Evolutionary conservation across 30 jellyfish, hydroid and myxozoan genomes (phyloP).

Genomic region (Hydra vulgaris): DNA sequence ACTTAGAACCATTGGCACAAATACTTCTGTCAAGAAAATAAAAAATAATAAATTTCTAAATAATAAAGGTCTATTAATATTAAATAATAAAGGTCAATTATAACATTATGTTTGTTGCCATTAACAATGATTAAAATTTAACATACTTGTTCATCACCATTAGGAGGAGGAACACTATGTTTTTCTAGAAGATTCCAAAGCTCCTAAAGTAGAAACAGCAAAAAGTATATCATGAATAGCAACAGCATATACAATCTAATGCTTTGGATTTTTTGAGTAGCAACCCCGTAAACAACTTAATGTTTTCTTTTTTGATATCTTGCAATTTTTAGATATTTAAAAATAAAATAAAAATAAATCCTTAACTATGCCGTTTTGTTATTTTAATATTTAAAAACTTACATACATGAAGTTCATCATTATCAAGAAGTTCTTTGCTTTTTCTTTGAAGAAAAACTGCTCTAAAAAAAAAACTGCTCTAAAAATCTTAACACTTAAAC

Average conservation of each 20-base stretch:
- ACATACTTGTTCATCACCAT: conserved; percentile 73
- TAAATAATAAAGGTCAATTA: too few species aligned
- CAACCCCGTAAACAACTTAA: too few species aligned
- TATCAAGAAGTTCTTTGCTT: conserved; percentile 85
- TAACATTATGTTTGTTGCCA: too few species aligned
- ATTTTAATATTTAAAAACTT: neutral
- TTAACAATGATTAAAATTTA: too few species aligned
- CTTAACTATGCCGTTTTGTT: too few species aligned
- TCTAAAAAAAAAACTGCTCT: conserved; percentile 20
- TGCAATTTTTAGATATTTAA: too few species aligned
- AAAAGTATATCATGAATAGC: too few species aligned
- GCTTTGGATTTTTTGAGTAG: neutral
- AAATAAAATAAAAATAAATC: too few species aligned
- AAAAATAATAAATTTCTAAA: neutral
- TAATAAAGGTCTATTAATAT: neutral
- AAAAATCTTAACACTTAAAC: neutral
- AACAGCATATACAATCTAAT: too few species aligned
- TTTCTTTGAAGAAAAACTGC: conserved; percentile 80
- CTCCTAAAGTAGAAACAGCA: conserved; percentile 17
- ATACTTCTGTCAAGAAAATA: too few species aligned
- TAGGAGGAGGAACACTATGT: conserved; percentile 73
- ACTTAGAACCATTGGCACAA: too few species aligned
- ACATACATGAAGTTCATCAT: conserved; percentile 80
- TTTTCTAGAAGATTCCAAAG: conserved; percentile 87
- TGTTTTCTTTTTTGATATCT: too few species aligned